Percentiles rank a stretch among this genome's conserved stretches.
Evolutionary conservation across 2,113 vertebrate species (phyloP).

Genomic region (Percopsis transmontana): DNA sequence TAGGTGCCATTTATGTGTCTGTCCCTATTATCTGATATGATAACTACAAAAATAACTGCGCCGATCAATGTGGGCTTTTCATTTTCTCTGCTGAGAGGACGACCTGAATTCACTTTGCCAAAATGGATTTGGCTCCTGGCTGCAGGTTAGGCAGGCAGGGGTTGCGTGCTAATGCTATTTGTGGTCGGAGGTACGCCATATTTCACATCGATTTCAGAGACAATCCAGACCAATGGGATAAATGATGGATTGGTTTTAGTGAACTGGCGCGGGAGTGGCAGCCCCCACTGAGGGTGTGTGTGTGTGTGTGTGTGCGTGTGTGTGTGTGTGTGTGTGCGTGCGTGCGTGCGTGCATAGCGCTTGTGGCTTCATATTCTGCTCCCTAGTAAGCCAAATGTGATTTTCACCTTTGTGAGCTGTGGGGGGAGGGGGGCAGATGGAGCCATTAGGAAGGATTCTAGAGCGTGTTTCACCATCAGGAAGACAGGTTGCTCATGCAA

Average conservation of each 20-base stretch:
- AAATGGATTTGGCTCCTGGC: conserved; percentile 29
- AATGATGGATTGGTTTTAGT: conserved; percentile 8
- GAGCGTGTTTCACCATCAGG: conserved; percentile 46
- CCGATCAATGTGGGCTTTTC: conserved; percentile 27
- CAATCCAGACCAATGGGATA: conserved; percentile 15
- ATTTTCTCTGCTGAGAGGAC: conserved; percentile 16
- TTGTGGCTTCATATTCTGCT: conserved; percentile 27
- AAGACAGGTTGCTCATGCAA: conserved; percentile 65
- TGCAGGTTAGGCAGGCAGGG: conserved; percentile 26
- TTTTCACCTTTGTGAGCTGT: conserved; percentile 42
- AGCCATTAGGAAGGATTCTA: conserved; percentile 55
- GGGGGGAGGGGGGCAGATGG: conserved; percentile 55
- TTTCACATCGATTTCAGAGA: conserved; percentile 19
- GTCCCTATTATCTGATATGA: conserved; percentile 7
- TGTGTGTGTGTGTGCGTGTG: neutral
- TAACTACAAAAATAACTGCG: conserved; percentile 13
- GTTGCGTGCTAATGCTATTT: conserved; percentile 25
- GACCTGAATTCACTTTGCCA: conserved; percentile 31
- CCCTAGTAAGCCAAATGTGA: conserved; percentile 49
- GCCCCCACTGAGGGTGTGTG: neutral
- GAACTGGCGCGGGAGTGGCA: neutral
- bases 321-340: neutral
- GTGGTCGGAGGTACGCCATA: conserved; percentile 9
- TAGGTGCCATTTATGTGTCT: neutral
- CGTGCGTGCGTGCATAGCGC: conserved; percentile 2